Conservation (phyloP, 2,888 invertebrate species). For the Pandemis heparana region DNA sequence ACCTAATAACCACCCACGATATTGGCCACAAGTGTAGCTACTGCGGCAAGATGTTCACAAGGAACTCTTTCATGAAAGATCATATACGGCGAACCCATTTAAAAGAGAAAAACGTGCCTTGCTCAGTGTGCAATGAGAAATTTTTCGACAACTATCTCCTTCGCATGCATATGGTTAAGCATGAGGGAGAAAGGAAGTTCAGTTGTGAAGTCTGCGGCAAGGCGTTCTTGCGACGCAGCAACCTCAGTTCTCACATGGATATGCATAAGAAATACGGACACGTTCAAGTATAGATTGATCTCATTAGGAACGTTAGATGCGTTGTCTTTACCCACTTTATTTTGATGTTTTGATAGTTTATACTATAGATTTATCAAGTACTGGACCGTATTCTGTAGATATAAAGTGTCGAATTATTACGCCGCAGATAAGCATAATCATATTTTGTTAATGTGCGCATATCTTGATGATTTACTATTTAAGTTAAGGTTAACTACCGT, state of each 20-base stretch:
- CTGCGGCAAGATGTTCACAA: slow-evolving; percentile 76
- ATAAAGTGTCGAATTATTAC: neutral
- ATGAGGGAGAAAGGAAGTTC: slow-evolving; percentile 83
- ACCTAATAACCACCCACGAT: slow-evolving; percentile 79
- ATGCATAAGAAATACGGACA: slow-evolving; percentile 80
- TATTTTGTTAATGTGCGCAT: no score
- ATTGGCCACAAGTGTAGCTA: slow-evolving; percentile 74
- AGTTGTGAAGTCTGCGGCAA: slow-evolving; percentile 86
- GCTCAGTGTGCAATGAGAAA: slow-evolving; percentile 73
- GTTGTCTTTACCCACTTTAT: neutral
- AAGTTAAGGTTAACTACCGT: no score
- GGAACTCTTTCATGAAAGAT: slow-evolving; percentile 78
- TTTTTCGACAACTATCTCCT: slow-evolving; percentile 76
- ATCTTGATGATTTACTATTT: no score
- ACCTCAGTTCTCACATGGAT: slow-evolving; percentile 85
- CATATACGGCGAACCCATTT: slow-evolving; percentile 77
- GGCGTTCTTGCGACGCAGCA: slow-evolving; percentile 85
- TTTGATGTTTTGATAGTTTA: neutral
- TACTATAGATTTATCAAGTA: neutral
- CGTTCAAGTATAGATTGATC: slow-evolving; percentile 47
- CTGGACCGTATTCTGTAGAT: neutral
- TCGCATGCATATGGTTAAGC: slow-evolving; percentile 81
- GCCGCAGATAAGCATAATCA: no score
- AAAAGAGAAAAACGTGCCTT: slow-evolving; percentile 76
- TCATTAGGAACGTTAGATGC: slow-evolving; percentile 31